Conservation (phyloP, 2,888 invertebrate genomes). For the Kryphioiulus occultus region DNA sequence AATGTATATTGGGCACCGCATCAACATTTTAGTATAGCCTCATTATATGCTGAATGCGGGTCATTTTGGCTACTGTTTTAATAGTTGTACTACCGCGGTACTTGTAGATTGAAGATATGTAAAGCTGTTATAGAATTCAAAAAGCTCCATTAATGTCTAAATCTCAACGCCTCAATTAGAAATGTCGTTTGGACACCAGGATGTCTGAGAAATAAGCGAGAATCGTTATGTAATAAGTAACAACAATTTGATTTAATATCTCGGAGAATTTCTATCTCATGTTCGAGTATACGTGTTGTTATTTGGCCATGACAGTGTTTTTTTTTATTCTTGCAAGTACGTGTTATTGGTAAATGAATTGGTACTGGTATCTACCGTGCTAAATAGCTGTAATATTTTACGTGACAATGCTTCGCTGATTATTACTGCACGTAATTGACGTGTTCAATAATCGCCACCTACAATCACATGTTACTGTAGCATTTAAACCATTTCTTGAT, state of each 20-base stretch:
- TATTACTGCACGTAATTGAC: neutral
- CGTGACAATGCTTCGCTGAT: neutral
- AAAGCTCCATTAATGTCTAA: too few relatives aligned
- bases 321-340: neutral
- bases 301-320: neutral
- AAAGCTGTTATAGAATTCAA: too few relatives aligned
- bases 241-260: neutral
- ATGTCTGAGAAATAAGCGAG: neutral
- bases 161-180: too few relatives aligned
- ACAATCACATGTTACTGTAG: neutral
- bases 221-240: constrained; percentile 3
- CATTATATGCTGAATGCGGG: too few relatives aligned
- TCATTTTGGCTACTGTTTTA: too few relatives aligned
- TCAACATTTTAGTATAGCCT: too few relatives aligned
- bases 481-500: neutral
- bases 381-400: neutral
- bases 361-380: neutral
- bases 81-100: too few relatives aligned
- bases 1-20: too few relatives aligned
- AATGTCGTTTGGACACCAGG: neutral
- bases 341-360: constrained; percentile 28
- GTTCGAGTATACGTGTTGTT: neutral
- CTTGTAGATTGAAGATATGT: too few relatives aligned
- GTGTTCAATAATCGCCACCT: neutral
- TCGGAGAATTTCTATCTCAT: neutral